Base-by-base conservation (phyloP, 2,113 vertebrate genomes). In the Caretta caretta region DNA sequence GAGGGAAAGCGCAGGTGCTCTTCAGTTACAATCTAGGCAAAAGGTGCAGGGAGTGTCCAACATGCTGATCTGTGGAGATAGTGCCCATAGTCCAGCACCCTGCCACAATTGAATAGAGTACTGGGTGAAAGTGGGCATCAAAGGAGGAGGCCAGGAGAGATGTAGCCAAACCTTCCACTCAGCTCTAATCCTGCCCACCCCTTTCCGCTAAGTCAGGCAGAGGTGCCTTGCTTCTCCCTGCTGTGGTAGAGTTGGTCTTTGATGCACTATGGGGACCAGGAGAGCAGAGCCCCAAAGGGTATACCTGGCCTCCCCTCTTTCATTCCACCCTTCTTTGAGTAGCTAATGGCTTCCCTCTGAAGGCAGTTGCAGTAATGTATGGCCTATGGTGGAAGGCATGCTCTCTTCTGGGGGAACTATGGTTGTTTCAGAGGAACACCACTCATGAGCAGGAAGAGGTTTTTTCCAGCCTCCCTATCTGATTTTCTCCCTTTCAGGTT, bases 401-500 rank as follows among this genome's bases (percentile, higher is more conserved):
- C 19, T 72, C 35, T 72, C 19, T 72, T 38, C 38, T 38, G n/a
- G n/a, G 65, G 35, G n/a, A 25, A 11, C 72, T 46, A 1, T 80
- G 1, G 1, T 62, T 84, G 10, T 20, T 27, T 48, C 72, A 31
- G n/a, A 38, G 29, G 2, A 22, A 35, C 42, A 17, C 24, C 72
- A 27, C 35, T 7, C 5, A 0, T 62, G 25, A 75, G 62, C 14
- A 83, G 17, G 9, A 25, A 35, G 13, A 95, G n/a, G 57, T 42
- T 42, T 42, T 42, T 42, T 42, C 42, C 42, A 42, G 42, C 42
- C 42, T 42, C 4, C 42, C 69, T 85, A 8, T 83, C 7, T 76
- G 6, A 46, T 69, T 57, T 87, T 87, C 51, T 53, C 22, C 13
- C 87, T 92, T 97, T n/a, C 97, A 99, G 99, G 99, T 25, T 99